phyloP scores from a whole-genome alignment of 2,113 vertebrate genomes.

The Carassius auratus region DNA sequence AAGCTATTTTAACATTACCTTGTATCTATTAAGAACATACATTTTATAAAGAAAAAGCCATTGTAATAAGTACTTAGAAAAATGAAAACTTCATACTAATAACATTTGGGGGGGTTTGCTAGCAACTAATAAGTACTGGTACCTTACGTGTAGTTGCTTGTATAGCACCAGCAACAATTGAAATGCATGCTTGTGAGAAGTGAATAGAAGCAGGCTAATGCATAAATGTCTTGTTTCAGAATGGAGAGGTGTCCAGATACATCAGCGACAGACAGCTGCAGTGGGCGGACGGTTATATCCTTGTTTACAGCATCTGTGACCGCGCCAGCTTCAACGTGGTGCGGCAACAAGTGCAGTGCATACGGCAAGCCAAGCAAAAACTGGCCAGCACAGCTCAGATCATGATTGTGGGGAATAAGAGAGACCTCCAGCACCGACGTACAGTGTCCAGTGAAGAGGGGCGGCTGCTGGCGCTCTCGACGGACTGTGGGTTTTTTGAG shows the following conservation, averaged over 20 bases:
- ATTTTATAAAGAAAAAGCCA: background rate
- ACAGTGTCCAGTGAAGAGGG: slow-evolving; percentile 69
- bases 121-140: background rate
- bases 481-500: slow-evolving; percentile 69
- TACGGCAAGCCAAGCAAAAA: slow-evolving; percentile 59
- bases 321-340: slow-evolving; percentile 66
- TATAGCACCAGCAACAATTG: background rate
- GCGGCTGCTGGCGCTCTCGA: slow-evolving; percentile 61
- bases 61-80: background rate
- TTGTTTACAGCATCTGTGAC: slow-evolving; percentile 75
- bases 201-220: background rate
- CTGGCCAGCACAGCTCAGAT: slow-evolving; percentile 49
- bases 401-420: slow-evolving; percentile 71
- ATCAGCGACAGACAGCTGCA: slow-evolving; percentile 66
- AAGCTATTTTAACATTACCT: background rate
- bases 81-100: background rate
- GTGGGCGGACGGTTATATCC: slow-evolving; percentile 70
- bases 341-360: slow-evolving; percentile 60
- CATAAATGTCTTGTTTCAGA: slow-evolving; percentile 47
- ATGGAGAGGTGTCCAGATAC: slow-evolving; percentile 27
- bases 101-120: background rate
- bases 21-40: too few relatives aligned
- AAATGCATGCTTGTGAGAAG: background rate
- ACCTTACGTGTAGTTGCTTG: background rate
- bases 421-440: slow-evolving; percentile 69